These are phyloP conservation scores for Drosophila subpulchrella DNA, from an alignment of 1,140 invertebrate genomes.

Conservation along the genomic window DNA sequence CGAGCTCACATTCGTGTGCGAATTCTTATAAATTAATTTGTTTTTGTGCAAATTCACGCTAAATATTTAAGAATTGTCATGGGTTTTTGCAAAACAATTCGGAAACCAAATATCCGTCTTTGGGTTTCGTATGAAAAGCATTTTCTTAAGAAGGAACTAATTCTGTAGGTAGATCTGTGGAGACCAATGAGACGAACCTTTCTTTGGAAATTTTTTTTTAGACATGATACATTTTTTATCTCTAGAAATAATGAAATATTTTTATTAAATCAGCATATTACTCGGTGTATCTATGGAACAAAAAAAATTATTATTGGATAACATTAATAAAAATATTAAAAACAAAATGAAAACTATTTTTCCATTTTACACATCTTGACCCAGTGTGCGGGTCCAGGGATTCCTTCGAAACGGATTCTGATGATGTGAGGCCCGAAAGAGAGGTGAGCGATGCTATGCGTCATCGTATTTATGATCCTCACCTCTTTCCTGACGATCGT, in stretches of 20 bases:
- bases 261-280: too few species aligned
- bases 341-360: neutral
- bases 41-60: constrained; percentile 8
- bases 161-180: too few species aligned
- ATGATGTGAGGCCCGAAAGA: constrained; percentile 18
- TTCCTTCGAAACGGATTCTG: constrained; percentile 23
- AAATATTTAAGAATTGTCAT: neutral
- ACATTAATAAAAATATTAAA: too few species aligned
- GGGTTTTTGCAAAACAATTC: neutral
- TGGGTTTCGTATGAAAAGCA: neutral
- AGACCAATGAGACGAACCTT: too few species aligned
- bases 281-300: too few species aligned
- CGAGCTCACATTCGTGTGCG: neutral
- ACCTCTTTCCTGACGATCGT: neutral
- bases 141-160: too few species aligned
- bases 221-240: too few species aligned
- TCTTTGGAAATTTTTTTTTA: too few species aligned
- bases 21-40: constrained; percentile 8
- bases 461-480: constrained; percentile 31
- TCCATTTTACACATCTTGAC: neutral
- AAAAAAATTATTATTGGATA: too few species aligned
- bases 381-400: constrained; percentile 35
- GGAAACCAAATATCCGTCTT: neutral
- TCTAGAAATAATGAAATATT: too few species aligned
- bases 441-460: constrained; percentile 34